phyloP scores from a whole-genome alignment of 2,888 invertebrate genomes.

The Plebejus argus region DNA sequence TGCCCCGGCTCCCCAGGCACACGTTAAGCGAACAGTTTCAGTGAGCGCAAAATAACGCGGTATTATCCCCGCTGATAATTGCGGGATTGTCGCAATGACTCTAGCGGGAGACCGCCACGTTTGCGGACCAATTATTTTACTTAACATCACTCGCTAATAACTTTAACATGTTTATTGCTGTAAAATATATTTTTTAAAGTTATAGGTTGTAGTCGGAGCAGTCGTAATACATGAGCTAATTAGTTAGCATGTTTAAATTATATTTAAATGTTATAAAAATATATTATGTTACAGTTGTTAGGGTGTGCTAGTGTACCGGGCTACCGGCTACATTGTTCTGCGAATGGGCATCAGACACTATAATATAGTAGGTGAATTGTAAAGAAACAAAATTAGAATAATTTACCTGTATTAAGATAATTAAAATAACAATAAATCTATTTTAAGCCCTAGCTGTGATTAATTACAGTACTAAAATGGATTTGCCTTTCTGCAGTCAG shows the following conservation, averaged over 20 bases:
- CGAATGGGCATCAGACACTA: too few relatives aligned
- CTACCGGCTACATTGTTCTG: too few relatives aligned
- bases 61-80: constrained; percentile 69
- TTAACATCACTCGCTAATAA: constrained; percentile 14
- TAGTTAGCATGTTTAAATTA: background rate
- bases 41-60: constrained; percentile 74
- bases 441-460: too few relatives aligned
- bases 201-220: background rate
- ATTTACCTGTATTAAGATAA: background rate
- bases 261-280: background rate
- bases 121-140: background rate
- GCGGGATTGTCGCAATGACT: constrained; percentile 42
- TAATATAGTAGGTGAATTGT: background rate
- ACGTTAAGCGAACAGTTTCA: constrained; percentile 65
- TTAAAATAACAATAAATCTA: too few relatives aligned
- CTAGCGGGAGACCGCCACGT: constrained; percentile 23
- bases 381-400: background rate
- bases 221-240: background rate
- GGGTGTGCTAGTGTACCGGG: too few relatives aligned
- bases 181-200: background rate
- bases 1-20: constrained; percentile 69
- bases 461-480: too few relatives aligned
- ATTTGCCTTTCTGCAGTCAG: too few relatives aligned
- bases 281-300: too few relatives aligned
- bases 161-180: background rate